Evolutionary conservation across 2,888 invertebrate genomes (phyloP).

Genomic region (Pterostichus madidus): DNA sequence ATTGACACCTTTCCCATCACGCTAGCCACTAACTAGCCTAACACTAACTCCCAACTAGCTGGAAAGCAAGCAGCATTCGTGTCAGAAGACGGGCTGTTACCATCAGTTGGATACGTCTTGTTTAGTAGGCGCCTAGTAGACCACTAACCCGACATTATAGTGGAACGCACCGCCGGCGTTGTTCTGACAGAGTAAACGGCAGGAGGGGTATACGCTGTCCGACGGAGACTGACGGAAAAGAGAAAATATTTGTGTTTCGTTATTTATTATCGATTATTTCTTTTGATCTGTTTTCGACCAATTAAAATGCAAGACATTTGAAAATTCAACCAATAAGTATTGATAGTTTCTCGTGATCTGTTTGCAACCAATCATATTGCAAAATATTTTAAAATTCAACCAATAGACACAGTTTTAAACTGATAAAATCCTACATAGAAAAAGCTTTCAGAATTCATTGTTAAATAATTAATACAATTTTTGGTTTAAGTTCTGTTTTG

Average conservation of each 20-base stretch:
- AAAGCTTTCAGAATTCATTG: too few species aligned
- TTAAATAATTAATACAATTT: too few species aligned
- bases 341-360: too few species aligned
- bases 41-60: constrained; percentile 3
- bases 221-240: neutral
- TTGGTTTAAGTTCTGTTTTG: too few species aligned
- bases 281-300: too few species aligned
- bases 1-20: neutral
- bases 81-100: constrained; percentile 24
- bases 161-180: constrained; percentile 32
- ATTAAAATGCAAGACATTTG: too few species aligned
- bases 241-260: neutral
- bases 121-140: constrained; percentile 64
- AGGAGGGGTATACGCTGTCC: constrained; percentile 8
- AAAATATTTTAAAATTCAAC: too few species aligned
- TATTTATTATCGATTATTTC: too few species aligned
- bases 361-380: too few species aligned
- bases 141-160: constrained; percentile 58
- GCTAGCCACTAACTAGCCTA: constrained; percentile 12
- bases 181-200: constrained; percentile 20
- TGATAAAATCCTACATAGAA: too few species aligned
- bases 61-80: constrained; percentile 22
- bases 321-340: too few species aligned
- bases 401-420: too few species aligned
- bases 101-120: constrained; percentile 58